phyloP scores from a whole-genome alignment of 2,888 invertebrate species.

The Eristalis tenax region DNA sequence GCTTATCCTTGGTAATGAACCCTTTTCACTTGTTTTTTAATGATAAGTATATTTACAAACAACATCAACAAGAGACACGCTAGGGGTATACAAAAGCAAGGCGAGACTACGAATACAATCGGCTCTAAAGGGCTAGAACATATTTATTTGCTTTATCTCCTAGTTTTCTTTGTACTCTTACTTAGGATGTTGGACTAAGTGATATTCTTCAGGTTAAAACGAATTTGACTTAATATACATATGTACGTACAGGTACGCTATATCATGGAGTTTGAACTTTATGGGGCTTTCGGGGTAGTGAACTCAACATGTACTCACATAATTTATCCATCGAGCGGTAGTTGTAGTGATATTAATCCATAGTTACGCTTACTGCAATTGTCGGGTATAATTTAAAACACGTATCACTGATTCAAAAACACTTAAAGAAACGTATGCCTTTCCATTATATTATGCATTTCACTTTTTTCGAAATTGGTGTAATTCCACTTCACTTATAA shows the following conservation, averaged over 20 bases:
- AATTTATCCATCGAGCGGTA: constrained; percentile 68
- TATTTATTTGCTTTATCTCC: constrained; percentile 9
- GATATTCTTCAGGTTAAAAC: neutral
- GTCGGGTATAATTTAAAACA: neutral
- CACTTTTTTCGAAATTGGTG: neutral
- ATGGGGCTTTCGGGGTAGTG: neutral
- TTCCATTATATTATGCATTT: neutral
- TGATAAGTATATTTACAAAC: constrained; percentile 64
- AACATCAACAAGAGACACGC: constrained; percentile 6
- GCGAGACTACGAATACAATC: neutral
- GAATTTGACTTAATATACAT: neutral
- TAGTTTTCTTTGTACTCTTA: neutral
- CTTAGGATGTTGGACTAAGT: neutral
- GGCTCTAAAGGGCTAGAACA: neutral
- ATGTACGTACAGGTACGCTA: neutral
- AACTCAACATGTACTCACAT: constrained; percentile 50
- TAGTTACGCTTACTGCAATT: constrained; percentile 28
- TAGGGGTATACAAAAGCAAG: neutral
- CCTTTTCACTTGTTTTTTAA: constrained; percentile 49
- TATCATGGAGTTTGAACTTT: too few species aligned
- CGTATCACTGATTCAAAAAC: neutral
- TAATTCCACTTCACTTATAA: constrained; percentile 33
- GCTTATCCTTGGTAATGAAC: constrained; percentile 19
- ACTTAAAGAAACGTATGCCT: neutral
- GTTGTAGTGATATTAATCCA: constrained; percentile 61